phyloP scores from a whole-genome alignment of 2,888 invertebrate genomes.

The Heliconius charithonia region DNA sequence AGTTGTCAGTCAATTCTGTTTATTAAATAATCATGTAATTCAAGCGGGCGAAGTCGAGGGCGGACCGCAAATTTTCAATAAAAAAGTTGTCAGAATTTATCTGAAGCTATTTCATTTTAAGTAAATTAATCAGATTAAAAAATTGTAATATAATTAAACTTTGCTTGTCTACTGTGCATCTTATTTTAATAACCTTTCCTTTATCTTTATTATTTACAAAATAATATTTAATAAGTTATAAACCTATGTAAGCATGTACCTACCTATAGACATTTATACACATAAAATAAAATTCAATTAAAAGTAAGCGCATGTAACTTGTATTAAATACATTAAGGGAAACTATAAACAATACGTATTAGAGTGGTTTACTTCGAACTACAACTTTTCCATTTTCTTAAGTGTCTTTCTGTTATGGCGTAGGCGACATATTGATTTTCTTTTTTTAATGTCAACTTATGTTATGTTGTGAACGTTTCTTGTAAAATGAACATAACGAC shows the following conservation, averaged over 20 bases:
- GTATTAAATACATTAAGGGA: neutral
- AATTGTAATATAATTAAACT: neutral
- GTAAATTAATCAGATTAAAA: neutral
- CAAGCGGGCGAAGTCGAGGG: no score
- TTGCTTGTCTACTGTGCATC: neutral
- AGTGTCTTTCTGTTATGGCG: conserved; percentile 1
- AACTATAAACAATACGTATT: conserved; percentile 9
- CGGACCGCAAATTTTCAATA: no score
- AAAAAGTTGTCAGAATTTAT: neutral
- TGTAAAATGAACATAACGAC: neutral
- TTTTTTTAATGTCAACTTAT: conserved; percentile 6
- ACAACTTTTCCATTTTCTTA: conserved; percentile 20
- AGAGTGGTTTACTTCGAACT: neutral
- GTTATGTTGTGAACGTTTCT: neutral
- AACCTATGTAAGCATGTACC: neutral
- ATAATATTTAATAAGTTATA: neutral
- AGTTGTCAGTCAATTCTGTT: no score
- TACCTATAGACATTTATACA: neutral
- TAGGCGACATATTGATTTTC: conserved; percentile 11
- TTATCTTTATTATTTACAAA: no score
- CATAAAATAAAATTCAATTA: neutral
- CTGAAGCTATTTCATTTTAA: neutral
- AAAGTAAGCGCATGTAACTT: neutral
- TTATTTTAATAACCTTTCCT: neutral
- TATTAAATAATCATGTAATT: no score